Evolutionary conservation across 2,113 vertebrate genomes (phyloP).

Genomic region (Corynorhinus townsendii): DNA sequence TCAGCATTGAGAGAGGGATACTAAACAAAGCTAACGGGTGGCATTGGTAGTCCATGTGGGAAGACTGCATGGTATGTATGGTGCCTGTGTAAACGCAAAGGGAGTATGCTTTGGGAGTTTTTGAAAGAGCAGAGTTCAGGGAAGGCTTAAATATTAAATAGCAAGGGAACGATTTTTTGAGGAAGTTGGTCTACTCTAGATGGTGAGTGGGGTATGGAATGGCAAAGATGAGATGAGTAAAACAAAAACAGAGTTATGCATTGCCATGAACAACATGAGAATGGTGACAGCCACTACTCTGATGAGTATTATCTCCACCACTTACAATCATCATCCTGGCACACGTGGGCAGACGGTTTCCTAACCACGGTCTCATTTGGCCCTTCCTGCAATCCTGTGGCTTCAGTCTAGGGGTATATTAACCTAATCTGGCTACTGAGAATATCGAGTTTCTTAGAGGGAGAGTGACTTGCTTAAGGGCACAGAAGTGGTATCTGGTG

Average conservation of each 20-base stretch:
- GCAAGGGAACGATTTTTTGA: not conserved
- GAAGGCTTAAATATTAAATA: not conserved
- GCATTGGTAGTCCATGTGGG: not conserved
- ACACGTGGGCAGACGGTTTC: not conserved
- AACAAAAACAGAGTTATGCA: not conserved
- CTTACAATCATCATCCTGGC: not conserved
- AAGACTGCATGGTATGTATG: not conserved
- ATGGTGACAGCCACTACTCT: not conserved
- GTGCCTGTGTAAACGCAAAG: not conserved
- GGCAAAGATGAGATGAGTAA: not conserved
- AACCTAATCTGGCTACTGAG: slow-evolving; percentile 22
- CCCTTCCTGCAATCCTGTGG: not conserved
- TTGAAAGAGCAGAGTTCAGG: not conserved
- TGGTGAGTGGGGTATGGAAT: too few species aligned
- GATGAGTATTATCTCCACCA: not conserved
- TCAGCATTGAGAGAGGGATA: not conserved
- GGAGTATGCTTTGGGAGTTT: not conserved
- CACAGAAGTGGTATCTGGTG: not conserved
- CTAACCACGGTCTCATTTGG: not conserved
- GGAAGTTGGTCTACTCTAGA: not conserved
- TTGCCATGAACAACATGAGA: not conserved
- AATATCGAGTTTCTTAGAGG: not conserved
- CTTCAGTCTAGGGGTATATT: not conserved
- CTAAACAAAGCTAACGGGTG: not conserved
- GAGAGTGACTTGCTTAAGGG: slow-evolving; percentile 30